Evolutionary conservation across 1,140 invertebrate species (phyloP).

Genomic region (Bombus confusus): DNA sequence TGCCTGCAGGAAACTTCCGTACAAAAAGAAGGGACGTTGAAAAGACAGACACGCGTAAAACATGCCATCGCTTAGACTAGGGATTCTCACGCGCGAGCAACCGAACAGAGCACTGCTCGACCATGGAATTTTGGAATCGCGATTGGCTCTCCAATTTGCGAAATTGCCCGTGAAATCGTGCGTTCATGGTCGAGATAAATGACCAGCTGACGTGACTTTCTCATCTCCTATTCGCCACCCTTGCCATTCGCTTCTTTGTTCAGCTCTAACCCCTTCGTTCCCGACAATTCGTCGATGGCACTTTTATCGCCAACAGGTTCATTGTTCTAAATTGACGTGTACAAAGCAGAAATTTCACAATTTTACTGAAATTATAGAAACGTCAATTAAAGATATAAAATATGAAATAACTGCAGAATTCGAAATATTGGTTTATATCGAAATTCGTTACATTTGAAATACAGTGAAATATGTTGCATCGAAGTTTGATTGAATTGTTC

Average conservation of each 20-base stretch:
- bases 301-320: neutral
- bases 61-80: neutral
- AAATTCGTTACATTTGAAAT: neutral
- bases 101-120: neutral
- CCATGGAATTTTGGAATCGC: conserved; percentile 52
- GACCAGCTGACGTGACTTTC: conserved; percentile 46
- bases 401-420: too few relatives aligned
- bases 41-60: conserved; percentile 3
- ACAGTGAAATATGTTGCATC: neutral
- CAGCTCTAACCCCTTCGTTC: neutral
- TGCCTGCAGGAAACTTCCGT: neutral
- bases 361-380: too few relatives aligned
- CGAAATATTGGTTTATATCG: too few relatives aligned
- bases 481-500: neutral
- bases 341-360: too few relatives aligned
- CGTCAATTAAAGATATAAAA: too few relatives aligned
- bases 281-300: neutral
- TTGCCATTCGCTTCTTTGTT: neutral
- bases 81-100: neutral
- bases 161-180: conserved; percentile 74
- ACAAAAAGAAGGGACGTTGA: neutral
- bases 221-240: neutral
- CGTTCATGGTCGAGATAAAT: conserved; percentile 74
- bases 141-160: conserved; percentile 71
- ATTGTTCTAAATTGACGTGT: too few relatives aligned